phyloP scores from a whole-genome alignment of 1,140 invertebrate genomes.

The Tetramorium simillimum region DNA sequence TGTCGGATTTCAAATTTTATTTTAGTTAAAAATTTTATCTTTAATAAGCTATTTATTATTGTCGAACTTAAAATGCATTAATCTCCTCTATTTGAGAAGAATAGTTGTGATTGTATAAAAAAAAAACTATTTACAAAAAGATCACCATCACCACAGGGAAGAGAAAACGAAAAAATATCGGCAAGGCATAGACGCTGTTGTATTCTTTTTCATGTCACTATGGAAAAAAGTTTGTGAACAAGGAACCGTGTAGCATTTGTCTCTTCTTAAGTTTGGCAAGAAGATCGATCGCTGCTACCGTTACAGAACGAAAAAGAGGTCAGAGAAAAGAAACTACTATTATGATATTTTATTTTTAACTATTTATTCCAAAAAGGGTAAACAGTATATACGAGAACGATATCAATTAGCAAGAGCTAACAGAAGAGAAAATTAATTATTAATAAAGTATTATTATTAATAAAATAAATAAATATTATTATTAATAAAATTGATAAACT shows the following conservation, averaged over 20 bases:
- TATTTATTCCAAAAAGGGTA: background rate
- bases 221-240: slow-evolving; percentile 67
- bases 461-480: too few relatives aligned
- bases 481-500: too few relatives aligned
- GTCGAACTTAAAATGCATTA: background rate
- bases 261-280: slow-evolving; percentile 64
- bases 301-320: slow-evolving; percentile 29
- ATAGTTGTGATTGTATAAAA: background rate
- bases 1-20: background rate
- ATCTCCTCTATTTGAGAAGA: background rate
- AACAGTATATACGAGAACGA: background rate
- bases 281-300: slow-evolving; percentile 66
- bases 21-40: background rate
- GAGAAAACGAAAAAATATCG: background rate
- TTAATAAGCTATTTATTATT: slow-evolving; percentile 3
- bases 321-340: background rate
- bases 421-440: background rate
- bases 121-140: background rate
- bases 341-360: slow-evolving; percentile 1
- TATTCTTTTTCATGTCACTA: slow-evolving; percentile 57
- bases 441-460: too few relatives aligned
- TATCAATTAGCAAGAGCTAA: background rate
- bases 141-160: background rate
- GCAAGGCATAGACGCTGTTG: slow-evolving; percentile 58
- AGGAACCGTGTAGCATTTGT: slow-evolving; percentile 65